phyloP scores from a whole-genome alignment of 1,140 invertebrate species.

The Stegodyphus dumicola region DNA sequence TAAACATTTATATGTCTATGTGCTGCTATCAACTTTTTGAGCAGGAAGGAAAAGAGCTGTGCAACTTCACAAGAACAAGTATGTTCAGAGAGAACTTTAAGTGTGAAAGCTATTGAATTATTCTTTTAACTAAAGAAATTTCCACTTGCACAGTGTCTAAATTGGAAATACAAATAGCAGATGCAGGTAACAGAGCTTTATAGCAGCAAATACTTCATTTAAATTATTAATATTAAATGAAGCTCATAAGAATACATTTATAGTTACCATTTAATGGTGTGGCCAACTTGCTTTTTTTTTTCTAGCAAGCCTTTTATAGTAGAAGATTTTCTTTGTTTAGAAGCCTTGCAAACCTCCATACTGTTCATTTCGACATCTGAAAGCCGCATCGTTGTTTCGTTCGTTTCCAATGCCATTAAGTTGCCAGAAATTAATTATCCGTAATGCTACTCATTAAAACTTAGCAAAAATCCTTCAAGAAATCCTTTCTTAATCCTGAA shows the following conservation, averaged over 20 bases:
- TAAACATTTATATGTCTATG: too few relatives aligned
- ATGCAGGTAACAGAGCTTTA: too few relatives aligned
- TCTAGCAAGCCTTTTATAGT: background rate
- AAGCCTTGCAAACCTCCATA: background rate
- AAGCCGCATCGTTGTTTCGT: background rate
- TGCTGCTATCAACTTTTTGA: too few relatives aligned
- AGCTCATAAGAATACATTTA: background rate
- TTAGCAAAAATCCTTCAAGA: background rate
- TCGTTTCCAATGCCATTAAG: background rate
- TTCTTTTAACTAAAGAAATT: too few relatives aligned
- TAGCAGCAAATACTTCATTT: too few relatives aligned
- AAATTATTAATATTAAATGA: background rate
- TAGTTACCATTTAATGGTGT: conserved; percentile 23
- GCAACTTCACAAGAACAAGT: too few relatives aligned
- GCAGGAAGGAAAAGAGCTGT: too few relatives aligned
- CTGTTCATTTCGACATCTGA: background rate
- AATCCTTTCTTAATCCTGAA: background rate
- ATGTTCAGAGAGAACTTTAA: too few relatives aligned
- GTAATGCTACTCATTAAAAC: background rate
- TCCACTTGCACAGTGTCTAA: too few relatives aligned
- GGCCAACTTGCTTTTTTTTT: background rate
- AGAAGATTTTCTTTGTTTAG: background rate
- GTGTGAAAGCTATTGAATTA: too few relatives aligned
- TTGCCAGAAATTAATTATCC: background rate
- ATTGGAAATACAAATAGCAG: too few relatives aligned